A percentile compares a stretch with the other conserved stretches of the same genome.
Conservation (phyloP, 2,113 vertebrate species). For the Oryzias celebensis region DNA sequence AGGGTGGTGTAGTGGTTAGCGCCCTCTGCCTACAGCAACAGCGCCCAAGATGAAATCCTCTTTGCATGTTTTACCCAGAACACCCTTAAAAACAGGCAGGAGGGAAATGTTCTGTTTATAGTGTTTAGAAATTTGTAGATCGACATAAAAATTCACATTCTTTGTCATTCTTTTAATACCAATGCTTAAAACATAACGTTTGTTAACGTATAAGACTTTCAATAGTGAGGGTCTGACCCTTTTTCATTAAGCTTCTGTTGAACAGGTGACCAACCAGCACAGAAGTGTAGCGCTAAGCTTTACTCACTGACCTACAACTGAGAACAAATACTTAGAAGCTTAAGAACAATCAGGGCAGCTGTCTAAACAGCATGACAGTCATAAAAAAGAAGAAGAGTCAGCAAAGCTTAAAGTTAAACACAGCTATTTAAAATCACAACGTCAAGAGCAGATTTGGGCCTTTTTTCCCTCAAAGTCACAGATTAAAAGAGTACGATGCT, state of each 20-base stretch:
- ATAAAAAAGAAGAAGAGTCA: conserved; percentile 14
- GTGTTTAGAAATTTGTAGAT: no score
- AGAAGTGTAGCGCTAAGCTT: conserved; percentile 16
- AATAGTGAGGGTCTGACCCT: neutral
- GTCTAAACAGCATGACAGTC: conserved; percentile 28
- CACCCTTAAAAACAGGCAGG: no score
- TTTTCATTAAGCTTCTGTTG: neutral
- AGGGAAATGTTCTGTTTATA: no score
- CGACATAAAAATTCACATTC: no score
- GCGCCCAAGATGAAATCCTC: no score
- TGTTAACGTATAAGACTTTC: no score
- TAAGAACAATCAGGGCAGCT: conserved; percentile 37
- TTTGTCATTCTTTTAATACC: no score
- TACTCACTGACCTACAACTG: conserved; percentile 47
- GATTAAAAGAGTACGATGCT: neutral
- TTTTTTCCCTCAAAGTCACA: neutral
- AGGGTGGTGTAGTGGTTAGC: no score
- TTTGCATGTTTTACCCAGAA: no score
- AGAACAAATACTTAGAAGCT: conserved; percentile 39
- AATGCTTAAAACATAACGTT: no score
- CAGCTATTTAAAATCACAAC: neutral
- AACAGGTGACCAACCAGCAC: neutral
- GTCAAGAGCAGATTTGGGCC: neutral
- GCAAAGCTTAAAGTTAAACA: neutral
- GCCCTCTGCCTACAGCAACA: no score